Base-by-base conservation (phyloP, 2,797 vertebrate genomes). In the Sparus aurata region DNA sequence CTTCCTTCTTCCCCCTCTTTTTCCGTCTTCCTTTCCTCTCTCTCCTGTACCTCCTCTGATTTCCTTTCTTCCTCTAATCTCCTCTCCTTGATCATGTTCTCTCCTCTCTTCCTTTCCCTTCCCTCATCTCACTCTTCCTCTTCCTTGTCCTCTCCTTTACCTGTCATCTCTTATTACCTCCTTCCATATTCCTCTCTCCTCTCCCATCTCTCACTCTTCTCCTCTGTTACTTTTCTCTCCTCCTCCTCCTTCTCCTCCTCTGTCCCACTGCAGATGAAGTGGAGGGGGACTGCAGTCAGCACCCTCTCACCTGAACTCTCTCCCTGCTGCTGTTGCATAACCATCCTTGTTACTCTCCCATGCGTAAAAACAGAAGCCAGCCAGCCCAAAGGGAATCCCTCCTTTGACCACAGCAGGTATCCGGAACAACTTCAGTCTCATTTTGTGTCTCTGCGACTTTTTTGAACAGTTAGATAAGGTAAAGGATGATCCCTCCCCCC, bases 271-370 rank as follows among this genome's bases (percentile, higher is more conserved):
- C 80, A 87, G 87, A 89, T 75, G 77, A 55, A 61, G 79, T 61
- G 46, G 12, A 27, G 52, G 55, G 69, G 82, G 49, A 52, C 85
- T 86, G 83, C 88, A 85, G 85, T 78, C 73, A 60, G 69, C 80
- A 27, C 57, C 60, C 60, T 81, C 72, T 87, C 82, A 86, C 85
- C 80, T 89, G 77, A 54, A 27, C 69, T 5, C 30, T 30, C 57
- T 25, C 25, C 25, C 15, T 72, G 49, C 20, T 46, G 7, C 41
- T 17, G 34, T 91, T 93, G 90, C 41, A 74, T 88, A 93, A 92
- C 79, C 69, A 65, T 47, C 83, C 81, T 69, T 71, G n/a, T 82
- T 85, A 83, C 50, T 63, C 83, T 52, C 43, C 13, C 84, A 86
- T 84, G 86, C 69, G 41, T 77, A 80, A 82, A 83, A 88, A 60